Conservation (phyloP, 1,140 invertebrate genomes). For the Eurosta solidaginis region DNA sequence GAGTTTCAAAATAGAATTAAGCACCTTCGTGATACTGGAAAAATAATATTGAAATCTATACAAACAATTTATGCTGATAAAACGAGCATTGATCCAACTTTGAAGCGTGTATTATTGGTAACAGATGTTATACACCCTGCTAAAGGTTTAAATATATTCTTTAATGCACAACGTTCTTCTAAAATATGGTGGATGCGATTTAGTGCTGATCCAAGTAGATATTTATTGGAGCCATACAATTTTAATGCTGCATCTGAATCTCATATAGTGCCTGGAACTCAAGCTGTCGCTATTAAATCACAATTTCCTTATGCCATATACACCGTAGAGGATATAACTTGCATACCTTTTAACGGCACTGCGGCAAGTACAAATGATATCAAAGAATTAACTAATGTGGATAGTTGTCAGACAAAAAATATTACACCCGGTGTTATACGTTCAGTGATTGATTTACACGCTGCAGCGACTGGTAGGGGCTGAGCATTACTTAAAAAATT, state of each 20-base stretch:
- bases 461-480: constrained; percentile 45
- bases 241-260: constrained; percentile 55
- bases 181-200: constrained; percentile 81
- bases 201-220: constrained; percentile 69
- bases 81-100: neutral
- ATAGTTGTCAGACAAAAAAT: neutral
- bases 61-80: neutral
- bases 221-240: constrained; percentile 63
- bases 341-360: constrained; percentile 35
- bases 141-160: constrained; percentile 48
- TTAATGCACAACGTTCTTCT: constrained; percentile 72
- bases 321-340: constrained; percentile 45
- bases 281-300: constrained; percentile 49
- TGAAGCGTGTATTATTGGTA: constrained; percentile 27
- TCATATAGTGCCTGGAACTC: constrained; percentile 37
- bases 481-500: too few species aligned
- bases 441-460: constrained; percentile 47
- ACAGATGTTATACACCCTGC: constrained; percentile 45
- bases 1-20: neutral
- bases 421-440: constrained; percentile 43
- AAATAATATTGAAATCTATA: neutral
- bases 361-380: neutral
- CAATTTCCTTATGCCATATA: constrained; percentile 35
- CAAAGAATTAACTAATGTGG: neutral
- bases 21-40: neutral